Evolutionary conservation across 2,888 invertebrate species (phyloP), one percentile per base, ranked within the genome.

Genomic region (Notocelia uddmanniana): DNA sequence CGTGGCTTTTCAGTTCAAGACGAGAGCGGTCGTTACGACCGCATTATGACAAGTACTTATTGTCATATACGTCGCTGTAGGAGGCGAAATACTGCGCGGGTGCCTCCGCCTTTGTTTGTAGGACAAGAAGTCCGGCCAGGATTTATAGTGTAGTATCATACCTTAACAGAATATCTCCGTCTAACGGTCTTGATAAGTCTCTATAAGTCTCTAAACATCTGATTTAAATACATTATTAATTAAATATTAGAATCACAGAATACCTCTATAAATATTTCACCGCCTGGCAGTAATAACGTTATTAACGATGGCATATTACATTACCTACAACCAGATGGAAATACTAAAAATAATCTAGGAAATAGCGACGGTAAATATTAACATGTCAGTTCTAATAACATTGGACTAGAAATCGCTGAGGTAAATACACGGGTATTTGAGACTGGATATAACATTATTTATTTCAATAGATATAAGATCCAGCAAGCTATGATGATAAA

Each of bases 311-410:
- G 11, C 55, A 62, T 55, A 68, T 68, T 54, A 19, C 66, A 60
- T 52, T 71, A 62, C 60, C 50, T 37, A 34, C 60, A 50, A 62
- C 55, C 60, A 55, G 18, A 67, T 59, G 58, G 59, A 59, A 66
- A 67, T 60, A 60, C 72, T 68, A 72, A 72, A 72, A 72, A 68
- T 72, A 72, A 55, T 41, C 67, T 55, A 60, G 72, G 72, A 68
- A 71, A 66, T 55, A 19, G 23, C 48, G 11, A 57, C 21, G 45
- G 55, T 19, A 23, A 34, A 54, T 5, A 54, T 5, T 60, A 67
- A 62, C 34, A 68, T 37, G 67, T 60, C 68, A 19, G 13, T 26
- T 68, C 68, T 68, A 68, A 72, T 72, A 50, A 60, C 45, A 48
- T 57, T 55, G 55, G 37, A 72, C 48, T 45, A 48, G 67, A 55